These are phyloP conservation scores for Amphiduros pacificus DNA, from an alignment of 2,888 invertebrate species.

Conservation along the genomic window DNA sequence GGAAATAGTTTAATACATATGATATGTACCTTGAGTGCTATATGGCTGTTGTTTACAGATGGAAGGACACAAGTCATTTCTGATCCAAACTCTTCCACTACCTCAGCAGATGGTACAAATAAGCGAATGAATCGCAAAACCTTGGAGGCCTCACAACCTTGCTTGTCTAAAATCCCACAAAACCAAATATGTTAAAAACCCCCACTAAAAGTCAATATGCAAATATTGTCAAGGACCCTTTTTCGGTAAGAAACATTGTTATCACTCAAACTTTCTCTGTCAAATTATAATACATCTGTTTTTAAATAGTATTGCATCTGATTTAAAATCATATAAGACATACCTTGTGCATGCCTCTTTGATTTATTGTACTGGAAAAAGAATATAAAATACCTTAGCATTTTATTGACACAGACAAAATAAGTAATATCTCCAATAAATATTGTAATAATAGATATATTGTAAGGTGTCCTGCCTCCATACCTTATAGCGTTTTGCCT, in stretches of 20 bases:
- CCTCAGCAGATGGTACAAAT: slow-evolving; percentile 56
- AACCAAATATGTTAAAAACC: too few relatives aligned
- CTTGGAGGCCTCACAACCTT: not conserved
- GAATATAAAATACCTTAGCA: not conserved
- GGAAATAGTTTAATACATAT: too few relatives aligned
- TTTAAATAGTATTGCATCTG: not conserved
- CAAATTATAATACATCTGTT: too few relatives aligned
- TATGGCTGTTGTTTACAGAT: not conserved
- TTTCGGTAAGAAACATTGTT: too few relatives aligned
- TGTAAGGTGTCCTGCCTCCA: not conserved
- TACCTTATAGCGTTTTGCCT: slow-evolving; percentile 1
- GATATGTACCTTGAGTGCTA: not conserved
- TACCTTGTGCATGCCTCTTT: not conserved
- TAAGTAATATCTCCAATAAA: not conserved
- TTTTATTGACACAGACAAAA: not conserved
- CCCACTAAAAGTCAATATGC: too few relatives aligned
- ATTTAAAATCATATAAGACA: not conserved
- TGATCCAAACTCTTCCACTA: slow-evolving; percentile 61
- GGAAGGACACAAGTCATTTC: slow-evolving; percentile 60
- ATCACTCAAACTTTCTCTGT: too few relatives aligned
- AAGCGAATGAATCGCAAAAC: slow-evolving; percentile 47
- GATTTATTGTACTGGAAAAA: not conserved
- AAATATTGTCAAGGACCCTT: too few relatives aligned
- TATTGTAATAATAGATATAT: too few relatives aligned
- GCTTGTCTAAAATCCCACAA: too few relatives aligned